Conservation (phyloP, 2,113 vertebrate species). For the Poeciliopsis prolifica region DNA sequence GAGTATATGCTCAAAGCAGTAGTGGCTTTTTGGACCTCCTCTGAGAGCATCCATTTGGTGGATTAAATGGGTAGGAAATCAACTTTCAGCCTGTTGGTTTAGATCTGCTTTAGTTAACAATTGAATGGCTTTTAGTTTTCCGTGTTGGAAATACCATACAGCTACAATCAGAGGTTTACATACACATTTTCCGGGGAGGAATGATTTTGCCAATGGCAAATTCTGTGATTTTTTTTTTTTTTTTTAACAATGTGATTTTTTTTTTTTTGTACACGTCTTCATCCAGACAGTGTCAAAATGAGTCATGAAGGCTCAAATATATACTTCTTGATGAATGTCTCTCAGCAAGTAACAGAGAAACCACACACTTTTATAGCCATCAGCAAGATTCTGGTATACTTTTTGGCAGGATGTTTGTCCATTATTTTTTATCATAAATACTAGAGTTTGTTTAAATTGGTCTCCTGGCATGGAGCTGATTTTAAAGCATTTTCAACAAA, state of each 20-base stretch:
- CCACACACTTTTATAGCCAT: no score
- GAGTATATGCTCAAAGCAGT: constrained; percentile 13
- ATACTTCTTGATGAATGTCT: no score
- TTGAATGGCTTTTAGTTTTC: neutral
- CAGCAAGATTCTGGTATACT: no score
- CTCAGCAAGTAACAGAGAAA: no score
- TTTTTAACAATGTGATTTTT: neutral
- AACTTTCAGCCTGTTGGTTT: neutral
- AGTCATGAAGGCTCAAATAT: neutral
- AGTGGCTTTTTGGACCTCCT: constrained; percentile 7
- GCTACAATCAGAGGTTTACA: neutral
- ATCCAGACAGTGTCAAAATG: neutral
- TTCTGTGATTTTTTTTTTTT: neutral
- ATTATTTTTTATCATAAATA: no score
- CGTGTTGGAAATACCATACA: neutral
- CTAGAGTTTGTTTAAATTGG: no score
- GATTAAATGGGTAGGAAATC: constrained; percentile 21
- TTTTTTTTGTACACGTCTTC: neutral
- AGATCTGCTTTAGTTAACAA: constrained; percentile 6
- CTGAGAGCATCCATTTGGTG: constrained; percentile 2
- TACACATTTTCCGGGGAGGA: neutral
- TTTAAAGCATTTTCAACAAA: no score
- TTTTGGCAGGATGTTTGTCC: no score
- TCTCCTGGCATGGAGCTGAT: no score
- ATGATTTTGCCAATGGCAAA: neutral